Percentiles rank a stretch among this genome's conserved stretches.
phyloP scores from a whole-genome alignment of 2,888 invertebrate genomes.

The Dilophus febrilis region DNA sequence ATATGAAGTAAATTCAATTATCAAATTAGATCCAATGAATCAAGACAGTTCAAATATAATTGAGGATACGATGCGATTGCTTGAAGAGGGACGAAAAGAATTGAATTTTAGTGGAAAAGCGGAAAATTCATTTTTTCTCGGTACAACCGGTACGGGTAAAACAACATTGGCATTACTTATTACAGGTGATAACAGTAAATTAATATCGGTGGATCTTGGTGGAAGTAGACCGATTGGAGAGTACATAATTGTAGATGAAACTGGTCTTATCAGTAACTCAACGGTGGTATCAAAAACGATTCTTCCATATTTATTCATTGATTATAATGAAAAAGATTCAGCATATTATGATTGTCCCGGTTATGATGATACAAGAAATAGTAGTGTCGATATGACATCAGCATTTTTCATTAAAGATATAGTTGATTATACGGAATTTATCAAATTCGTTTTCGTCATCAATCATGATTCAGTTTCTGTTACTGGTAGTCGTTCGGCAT shows the following conservation, averaged over 20 bases:
- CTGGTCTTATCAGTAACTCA: background rate
- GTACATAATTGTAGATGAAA: background rate
- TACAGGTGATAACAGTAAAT: background rate
- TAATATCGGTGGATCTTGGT: background rate
- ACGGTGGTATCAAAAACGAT: constrained; percentile 1
- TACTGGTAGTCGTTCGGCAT: too few relatives aligned
- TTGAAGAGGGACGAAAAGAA: too few relatives aligned
- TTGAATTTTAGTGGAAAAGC: too few relatives aligned
- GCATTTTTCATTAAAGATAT: constrained; percentile 19
- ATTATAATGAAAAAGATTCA: background rate
- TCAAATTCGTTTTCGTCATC: constrained; percentile 16
- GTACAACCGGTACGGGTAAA: background rate
- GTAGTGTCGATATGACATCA: constrained; percentile 15
- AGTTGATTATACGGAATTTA: constrained; percentile 11
- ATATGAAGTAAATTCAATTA: too few relatives aligned
- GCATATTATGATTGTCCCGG: constrained; percentile 11
- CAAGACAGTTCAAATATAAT: too few relatives aligned
- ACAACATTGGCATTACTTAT: background rate
- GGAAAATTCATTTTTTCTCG: background rate
- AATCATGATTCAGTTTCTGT: constrained; percentile 4
- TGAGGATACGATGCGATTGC: too few relatives aligned
- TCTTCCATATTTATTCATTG: constrained; percentile 3
- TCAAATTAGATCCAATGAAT: too few relatives aligned
- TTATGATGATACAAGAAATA: constrained; percentile 11
- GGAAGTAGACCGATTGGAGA: background rate